Conservation (phyloP, 2,113 vertebrate genomes). For the Holacanthus passer region DNA sequence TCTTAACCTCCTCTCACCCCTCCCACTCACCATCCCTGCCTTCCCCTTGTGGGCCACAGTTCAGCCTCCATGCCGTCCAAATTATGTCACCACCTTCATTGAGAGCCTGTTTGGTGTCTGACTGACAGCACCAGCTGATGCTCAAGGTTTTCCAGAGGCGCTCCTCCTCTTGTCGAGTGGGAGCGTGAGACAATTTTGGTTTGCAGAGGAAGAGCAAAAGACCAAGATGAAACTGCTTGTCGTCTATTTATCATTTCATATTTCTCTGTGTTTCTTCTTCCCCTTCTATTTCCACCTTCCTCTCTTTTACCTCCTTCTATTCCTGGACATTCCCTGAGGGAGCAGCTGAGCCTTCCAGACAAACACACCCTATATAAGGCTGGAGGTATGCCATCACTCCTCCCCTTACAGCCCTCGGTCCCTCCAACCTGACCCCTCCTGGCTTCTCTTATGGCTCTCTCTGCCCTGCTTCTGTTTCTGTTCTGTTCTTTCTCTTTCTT, state of each 20-base stretch:
- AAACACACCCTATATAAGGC: constrained; percentile 84
- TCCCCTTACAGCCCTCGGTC: constrained; percentile 9
- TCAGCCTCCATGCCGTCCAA: constrained; percentile 30
- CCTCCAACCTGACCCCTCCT: constrained; percentile 12
- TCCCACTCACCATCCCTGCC: constrained; percentile 20
- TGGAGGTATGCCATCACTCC: constrained; percentile 37
- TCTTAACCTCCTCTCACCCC: constrained; percentile 42
- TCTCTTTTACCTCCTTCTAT: constrained; percentile 75
- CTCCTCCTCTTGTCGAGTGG: background rate
- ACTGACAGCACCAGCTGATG: constrained; percentile 79
- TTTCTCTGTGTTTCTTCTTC: background rate
- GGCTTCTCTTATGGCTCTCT: background rate
- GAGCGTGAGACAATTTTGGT: background rate
- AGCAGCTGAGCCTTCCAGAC: constrained; percentile 62
- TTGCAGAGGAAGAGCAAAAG: background rate
- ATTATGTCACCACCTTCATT: constrained; percentile 59
- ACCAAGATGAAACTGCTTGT: background rate
- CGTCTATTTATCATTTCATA: background rate
- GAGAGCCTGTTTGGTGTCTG: constrained; percentile 43
- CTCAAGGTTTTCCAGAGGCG: background rate
- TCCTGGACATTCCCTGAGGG: constrained; percentile 88
- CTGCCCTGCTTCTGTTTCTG: constrained; percentile 5
- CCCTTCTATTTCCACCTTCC: constrained; percentile 1
- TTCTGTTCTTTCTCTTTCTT: background rate
- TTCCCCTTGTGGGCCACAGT: constrained; percentile 14